Conservation (phyloP, 2,113 vertebrate genomes). For the Echinops telfairi region DNA sequence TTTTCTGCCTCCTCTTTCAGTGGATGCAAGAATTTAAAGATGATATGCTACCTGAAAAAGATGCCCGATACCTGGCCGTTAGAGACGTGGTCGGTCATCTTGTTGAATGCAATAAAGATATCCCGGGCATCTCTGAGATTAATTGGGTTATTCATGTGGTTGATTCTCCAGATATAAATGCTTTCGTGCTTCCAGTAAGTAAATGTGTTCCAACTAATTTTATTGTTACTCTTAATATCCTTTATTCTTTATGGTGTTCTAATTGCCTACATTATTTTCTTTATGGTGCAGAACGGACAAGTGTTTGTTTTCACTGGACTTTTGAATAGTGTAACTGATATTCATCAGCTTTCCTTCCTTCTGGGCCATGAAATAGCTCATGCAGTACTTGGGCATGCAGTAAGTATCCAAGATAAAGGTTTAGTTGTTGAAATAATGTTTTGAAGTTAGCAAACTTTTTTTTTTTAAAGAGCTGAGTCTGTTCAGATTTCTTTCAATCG, state of each 20-base stretch:
- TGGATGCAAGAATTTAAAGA: conserved; percentile 91
- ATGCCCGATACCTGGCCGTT: conserved; percentile 90
- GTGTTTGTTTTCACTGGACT: conserved; percentile 98
- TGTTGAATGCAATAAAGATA: conserved; percentile 92
- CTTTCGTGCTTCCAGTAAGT: conserved; percentile 96
- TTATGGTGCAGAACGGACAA: conserved; percentile 91
- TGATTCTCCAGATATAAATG: conserved; percentile 90
- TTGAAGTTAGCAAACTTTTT: conserved; percentile 6
- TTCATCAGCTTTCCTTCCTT: conserved; percentile 94
- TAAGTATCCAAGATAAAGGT: conserved; percentile 86
- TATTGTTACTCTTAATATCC: conserved; percentile 40
- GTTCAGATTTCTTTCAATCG: conserved; percentile 23
- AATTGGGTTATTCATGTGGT: conserved; percentile 94
- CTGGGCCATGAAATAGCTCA: conserved; percentile 98
- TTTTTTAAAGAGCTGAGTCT: conserved; percentile 40
- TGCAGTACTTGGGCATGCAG: conserved; percentile 93
- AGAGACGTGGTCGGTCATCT: conserved; percentile 90
- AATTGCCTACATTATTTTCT: conserved; percentile 56
- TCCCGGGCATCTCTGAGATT: conserved; percentile 90
- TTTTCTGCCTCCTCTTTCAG: conserved; percentile 84
- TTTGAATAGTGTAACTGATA: conserved; percentile 90
- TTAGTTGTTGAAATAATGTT: neutral
- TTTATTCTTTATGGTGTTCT: conserved; percentile 28
- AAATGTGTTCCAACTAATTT: conserved; percentile 8
- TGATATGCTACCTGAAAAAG: conserved; percentile 89